These are phyloP conservation scores for Marmota flaviventris DNA, from an alignment of 2,113 vertebrate species.

Conservation along the genomic window DNA sequence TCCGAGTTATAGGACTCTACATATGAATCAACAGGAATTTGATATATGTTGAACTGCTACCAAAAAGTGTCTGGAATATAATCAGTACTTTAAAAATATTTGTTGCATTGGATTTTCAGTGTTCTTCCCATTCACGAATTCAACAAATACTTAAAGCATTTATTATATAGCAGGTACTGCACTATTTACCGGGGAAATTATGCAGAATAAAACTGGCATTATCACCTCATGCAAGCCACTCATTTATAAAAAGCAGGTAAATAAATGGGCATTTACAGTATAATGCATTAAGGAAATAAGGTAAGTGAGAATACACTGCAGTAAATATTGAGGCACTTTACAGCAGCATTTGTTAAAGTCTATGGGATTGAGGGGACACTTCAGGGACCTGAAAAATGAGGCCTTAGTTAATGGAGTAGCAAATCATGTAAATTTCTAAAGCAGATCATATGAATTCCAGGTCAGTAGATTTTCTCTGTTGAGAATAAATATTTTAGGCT, in stretches of 20 bases:
- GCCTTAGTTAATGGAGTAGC: neutral
- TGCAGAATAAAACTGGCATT: neutral
- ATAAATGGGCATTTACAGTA: neutral
- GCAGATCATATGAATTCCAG: neutral
- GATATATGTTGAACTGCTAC: neutral
- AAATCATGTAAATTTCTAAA: neutral
- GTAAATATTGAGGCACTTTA: neutral
- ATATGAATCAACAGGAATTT: neutral
- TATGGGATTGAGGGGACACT: neutral
- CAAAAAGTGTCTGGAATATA: neutral
- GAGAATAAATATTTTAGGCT: slow-evolving; percentile 26
- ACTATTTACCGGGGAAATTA: neutral
- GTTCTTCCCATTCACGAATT: neutral
- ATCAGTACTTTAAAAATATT: neutral
- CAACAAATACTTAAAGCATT: neutral
- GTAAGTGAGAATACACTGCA: neutral
- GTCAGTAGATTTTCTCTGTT: neutral
- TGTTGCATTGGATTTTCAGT: neutral
- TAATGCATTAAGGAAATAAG: neutral
- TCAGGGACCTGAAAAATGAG: neutral
- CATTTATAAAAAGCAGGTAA: neutral
- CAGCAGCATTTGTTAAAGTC: neutral
- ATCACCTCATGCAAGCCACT: neutral
- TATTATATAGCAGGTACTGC: neutral
- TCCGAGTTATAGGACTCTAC: neutral